A percentile compares a stretch with the other conserved stretches of the same genome.
Conservation (phyloP, 2,888 invertebrate genomes). For the Eupelmus urozonus region DNA sequence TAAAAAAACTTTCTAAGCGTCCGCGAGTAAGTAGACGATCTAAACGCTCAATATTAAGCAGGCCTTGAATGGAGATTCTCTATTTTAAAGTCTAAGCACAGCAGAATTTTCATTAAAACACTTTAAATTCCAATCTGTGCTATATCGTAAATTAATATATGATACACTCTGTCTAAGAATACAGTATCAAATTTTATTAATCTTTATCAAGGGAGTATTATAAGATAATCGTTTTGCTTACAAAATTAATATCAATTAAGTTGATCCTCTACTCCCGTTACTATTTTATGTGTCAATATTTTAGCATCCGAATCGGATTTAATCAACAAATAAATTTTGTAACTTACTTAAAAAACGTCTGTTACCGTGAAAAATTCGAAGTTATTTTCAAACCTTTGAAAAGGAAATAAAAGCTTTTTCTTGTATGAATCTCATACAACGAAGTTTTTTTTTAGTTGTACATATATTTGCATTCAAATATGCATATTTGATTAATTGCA, state of each 20-base stretch:
- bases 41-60: conserved; percentile 38
- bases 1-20: conserved; percentile 49
- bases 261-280: conserved; percentile 3
- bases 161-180: not conserved
- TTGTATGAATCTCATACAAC: not conserved
- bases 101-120: conserved; percentile 41
- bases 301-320: not conserved
- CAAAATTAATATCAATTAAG: conserved; percentile 41
- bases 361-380: conserved; percentile 15
- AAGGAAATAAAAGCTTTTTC: not conserved
- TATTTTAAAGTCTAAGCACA: conserved; percentile 28
- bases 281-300: not conserved
- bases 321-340: not conserved
- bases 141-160: conserved; percentile 36
- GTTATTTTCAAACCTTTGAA: not conserved
- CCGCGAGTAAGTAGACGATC: conserved; percentile 48
- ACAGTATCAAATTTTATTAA: conserved; percentile 36
- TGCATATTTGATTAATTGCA: too few relatives aligned
- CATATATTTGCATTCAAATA: too few relatives aligned
- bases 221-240: conserved; percentile 30
- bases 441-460: too few relatives aligned
- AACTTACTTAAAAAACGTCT: not conserved
- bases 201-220: conserved; percentile 50
- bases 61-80: conserved; percentile 52
- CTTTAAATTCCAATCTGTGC: conserved; percentile 28